Percentiles rank a stretch among this genome's conserved stretches.
Conservation (phyloP, 2,888 invertebrate species). For the Pemphredon lugubris region DNA sequence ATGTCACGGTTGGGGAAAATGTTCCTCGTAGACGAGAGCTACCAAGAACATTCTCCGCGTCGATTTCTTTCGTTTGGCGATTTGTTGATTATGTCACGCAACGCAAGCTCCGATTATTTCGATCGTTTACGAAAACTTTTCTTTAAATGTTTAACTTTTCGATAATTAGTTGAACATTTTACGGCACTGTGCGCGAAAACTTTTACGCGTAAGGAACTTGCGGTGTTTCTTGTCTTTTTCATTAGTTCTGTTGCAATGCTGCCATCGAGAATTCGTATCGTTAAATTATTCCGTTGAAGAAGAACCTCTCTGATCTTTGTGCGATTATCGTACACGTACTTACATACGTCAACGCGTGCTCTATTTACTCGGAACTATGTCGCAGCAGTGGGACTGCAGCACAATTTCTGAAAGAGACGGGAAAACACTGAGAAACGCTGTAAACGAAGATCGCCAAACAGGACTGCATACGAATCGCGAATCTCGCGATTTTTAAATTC, state of each 20-base stretch:
- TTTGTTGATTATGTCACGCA: slow-evolving; percentile 26
- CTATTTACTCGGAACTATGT: not conserved
- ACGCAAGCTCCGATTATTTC: slow-evolving; percentile 29
- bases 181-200: too few relatives aligned
- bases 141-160: slow-evolving; percentile 27
- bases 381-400: slow-evolving; percentile 41
- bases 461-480: slow-evolving; percentile 24
- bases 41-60: slow-evolving; percentile 15
- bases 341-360: too few relatives aligned
- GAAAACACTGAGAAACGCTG: slow-evolving; percentile 2
- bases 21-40: not conserved
- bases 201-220: slow-evolving; percentile 10
- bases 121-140: slow-evolving; percentile 8
- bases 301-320: too few relatives aligned
- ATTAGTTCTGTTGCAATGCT: slow-evolving; percentile 16
- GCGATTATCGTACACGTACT: too few relatives aligned
- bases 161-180: slow-evolving; percentile 36
- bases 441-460: slow-evolving; percentile 6
- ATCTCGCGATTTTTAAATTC: slow-evolving; percentile 29
- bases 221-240: slow-evolving; percentile 36
- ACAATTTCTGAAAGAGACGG: slow-evolving; percentile 27
- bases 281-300: too few relatives aligned
- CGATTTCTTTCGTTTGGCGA: slow-evolving; percentile 31
- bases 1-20: not conserved
- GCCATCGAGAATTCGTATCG: too few relatives aligned